Conservation (phyloP, 2,113 vertebrate species). For the Colius striatus region DNA sequence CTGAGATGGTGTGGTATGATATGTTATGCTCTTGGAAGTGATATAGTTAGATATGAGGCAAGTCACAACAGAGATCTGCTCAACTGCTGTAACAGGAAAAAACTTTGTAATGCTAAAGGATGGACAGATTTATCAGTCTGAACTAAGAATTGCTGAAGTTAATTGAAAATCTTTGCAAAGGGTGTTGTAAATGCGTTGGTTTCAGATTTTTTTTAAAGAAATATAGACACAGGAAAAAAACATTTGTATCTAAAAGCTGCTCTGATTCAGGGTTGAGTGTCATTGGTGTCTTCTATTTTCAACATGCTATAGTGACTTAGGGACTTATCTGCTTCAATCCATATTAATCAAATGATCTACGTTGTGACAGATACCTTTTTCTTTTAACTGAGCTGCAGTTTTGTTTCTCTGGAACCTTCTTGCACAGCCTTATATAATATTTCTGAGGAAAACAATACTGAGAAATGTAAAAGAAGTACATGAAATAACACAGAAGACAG, state of each 20-base stretch:
- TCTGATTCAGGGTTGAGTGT: neutral
- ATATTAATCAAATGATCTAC: too few species aligned
- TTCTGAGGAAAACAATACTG: too few species aligned
- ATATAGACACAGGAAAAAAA: neutral
- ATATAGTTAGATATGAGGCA: neutral
- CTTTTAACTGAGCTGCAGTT: too few species aligned
- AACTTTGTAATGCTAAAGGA: neutral
- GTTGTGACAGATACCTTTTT: too few species aligned
- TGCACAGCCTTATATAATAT: too few species aligned
- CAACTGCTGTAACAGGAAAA: rapidly evolving
- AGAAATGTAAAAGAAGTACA: too few species aligned
- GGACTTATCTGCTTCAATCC: too few species aligned
- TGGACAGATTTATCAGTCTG: neutral
- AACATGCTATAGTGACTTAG: too few species aligned
- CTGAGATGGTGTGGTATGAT: neutral
- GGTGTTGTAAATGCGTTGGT: neutral
- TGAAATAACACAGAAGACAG: too few species aligned
- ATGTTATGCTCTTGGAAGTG: neutral
- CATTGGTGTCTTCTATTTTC: too few species aligned
- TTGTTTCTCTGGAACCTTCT: too few species aligned
- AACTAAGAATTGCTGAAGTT: neutral
- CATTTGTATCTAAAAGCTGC: neutral
- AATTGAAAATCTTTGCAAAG: neutral
- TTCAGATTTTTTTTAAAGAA: neutral
- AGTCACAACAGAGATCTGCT: neutral